Percentiles rank a stretch among this genome's conserved stretches.
These are phyloP conservation scores for Nebria salina DNA, from an alignment of 2,888 invertebrate species.

Conservation along the genomic window DNA sequence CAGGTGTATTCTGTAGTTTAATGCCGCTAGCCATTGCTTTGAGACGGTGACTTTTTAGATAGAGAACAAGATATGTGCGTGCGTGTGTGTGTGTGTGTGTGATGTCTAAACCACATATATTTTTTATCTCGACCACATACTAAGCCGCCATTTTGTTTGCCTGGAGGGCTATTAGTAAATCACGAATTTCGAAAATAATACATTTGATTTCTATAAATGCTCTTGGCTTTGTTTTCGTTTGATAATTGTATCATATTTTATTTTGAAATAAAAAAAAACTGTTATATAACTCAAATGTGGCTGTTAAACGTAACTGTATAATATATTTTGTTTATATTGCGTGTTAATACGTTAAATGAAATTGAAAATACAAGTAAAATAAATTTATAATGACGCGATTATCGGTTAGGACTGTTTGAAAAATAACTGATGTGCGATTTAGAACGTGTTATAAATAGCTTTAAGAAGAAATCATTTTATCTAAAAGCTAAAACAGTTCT, in stretches of 20 bases:
- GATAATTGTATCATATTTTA: slow-evolving; percentile 1
- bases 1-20: slow-evolving; percentile 31
- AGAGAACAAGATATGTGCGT: slow-evolving; percentile 12
- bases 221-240: neutral
- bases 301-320: neutral
- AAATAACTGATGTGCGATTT: too few relatives aligned
- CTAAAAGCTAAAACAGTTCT: neutral
- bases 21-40: slow-evolving; percentile 2
- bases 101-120: slow-evolving; percentile 6
- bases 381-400: too few relatives aligned
- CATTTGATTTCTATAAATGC: slow-evolving; percentile 17
- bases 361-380: too few relatives aligned
- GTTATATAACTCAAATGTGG: neutral
- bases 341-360: too few relatives aligned
- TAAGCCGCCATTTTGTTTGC: slow-evolving; percentile 8
- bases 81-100: neutral
- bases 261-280: neutral
- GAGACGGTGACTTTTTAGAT: slow-evolving; percentile 13
- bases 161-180: slow-evolving; percentile 6
- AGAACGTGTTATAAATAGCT: neutral
- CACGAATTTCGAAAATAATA: slow-evolving; percentile 14
- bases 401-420: too few relatives aligned
- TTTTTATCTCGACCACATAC: slow-evolving; percentile 9
- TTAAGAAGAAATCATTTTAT: neutral
- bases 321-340: neutral